phyloP scores from a whole-genome alignment of 2,797 vertebrate genomes.

The Sebastes vulpes region DNA sequence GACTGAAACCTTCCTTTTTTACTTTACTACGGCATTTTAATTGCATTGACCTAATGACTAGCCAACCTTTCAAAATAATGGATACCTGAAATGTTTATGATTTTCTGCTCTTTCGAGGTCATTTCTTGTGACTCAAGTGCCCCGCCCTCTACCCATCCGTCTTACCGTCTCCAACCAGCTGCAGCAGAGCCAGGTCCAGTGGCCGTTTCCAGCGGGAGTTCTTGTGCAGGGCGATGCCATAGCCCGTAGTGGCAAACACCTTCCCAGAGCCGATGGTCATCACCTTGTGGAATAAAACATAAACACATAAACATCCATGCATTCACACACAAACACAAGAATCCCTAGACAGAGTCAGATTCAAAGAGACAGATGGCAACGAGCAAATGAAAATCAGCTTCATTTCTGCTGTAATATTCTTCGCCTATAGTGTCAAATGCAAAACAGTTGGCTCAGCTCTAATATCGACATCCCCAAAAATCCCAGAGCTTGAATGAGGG shows the following conservation, averaged over 20 bases:
- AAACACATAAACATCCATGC: background rate
- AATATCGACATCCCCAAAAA: conserved; percentile 7
- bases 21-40: background rate
- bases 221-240: conserved; percentile 93
- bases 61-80: too few relatives aligned
- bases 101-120: background rate
- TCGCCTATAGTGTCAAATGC: background rate
- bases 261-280: conserved; percentile 95
- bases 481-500: conserved; percentile 6
- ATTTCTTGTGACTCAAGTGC: background rate
- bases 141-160: background rate
- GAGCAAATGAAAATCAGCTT: background rate
- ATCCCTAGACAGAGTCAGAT: background rate
- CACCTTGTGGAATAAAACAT: conserved; percentile 48
- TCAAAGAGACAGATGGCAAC: background rate
- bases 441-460: conserved; percentile 11
- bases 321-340: background rate
- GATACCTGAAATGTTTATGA: background rate
- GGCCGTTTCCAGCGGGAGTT: conserved; percentile 94
- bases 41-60: background rate
- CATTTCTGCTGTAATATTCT: background rate
- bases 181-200: conserved; percentile 92
- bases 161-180: conserved; percentile 93
- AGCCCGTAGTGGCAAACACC: conserved; percentile 94
- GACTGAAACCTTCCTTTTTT: background rate